phyloP scores from a whole-genome alignment of 2,113 vertebrate species.

The Rafetus swinhoei region DNA sequence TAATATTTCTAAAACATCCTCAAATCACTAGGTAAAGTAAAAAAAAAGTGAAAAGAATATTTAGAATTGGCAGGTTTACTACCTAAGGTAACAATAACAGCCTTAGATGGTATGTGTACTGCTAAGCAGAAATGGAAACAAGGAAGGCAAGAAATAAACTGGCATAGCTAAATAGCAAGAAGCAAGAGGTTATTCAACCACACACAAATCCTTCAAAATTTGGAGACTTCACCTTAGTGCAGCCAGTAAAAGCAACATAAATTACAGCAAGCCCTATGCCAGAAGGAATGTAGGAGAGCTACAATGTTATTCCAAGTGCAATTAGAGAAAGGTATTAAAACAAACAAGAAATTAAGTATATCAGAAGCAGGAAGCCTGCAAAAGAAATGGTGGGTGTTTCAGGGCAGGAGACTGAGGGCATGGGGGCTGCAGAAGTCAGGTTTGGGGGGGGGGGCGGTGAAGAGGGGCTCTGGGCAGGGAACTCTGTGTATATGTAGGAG shows the following conservation, averaged over 20 bases:
- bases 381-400: background rate
- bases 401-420: background rate
- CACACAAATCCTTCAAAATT: background rate
- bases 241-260: background rate
- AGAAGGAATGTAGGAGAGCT: background rate
- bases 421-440: no score
- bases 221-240: background rate
- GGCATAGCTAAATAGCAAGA: background rate
- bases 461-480: no score
- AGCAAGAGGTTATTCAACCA: background rate
- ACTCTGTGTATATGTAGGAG: no score
- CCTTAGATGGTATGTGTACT: background rate
- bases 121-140: background rate
- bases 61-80: background rate
- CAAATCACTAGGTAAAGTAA: background rate
- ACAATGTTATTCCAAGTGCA: background rate
- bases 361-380: background rate
- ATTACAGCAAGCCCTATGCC: background rate
- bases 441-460: no score
- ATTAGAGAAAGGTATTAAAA: background rate
- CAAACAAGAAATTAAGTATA: background rate
- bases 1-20: background rate
- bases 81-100: background rate
- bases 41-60: background rate
- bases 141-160: slow-evolving; percentile 35